Percentiles rank a stretch among this genome's conserved stretches.
Conservation (phyloP, 2,113 vertebrate species). For the Halcyon senegalensis region DNA sequence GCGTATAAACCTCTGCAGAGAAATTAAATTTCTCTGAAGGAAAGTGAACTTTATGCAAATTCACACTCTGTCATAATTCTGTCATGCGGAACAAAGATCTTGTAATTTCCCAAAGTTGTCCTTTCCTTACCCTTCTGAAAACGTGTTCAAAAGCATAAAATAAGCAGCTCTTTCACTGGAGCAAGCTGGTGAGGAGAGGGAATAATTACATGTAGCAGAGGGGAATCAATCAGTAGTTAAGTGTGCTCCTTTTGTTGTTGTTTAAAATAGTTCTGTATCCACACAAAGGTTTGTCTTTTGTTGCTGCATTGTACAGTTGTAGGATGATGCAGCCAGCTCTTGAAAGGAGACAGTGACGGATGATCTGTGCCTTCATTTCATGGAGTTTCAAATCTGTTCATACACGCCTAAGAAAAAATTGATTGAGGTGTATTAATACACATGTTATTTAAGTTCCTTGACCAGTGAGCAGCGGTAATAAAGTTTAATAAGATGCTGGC, state of each 20-base stretch:
- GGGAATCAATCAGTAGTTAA: slow-evolving; percentile 7
- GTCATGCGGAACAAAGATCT: slow-evolving; percentile 42
- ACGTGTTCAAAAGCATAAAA: slow-evolving; percentile 22
- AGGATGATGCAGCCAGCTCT: neutral
- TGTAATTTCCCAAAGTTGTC: slow-evolving; percentile 28
- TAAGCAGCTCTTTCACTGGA: neutral
- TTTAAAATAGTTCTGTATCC: neutral
- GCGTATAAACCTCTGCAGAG: slow-evolving; percentile 32
- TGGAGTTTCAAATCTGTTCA: neutral
- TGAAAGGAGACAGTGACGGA: neutral
- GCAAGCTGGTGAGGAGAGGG: neutral
- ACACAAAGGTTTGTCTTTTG: neutral
- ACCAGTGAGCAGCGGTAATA: slow-evolving; percentile 47
- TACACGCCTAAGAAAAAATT: neutral
- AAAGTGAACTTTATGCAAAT: slow-evolving; percentile 47
- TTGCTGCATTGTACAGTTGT: neutral
- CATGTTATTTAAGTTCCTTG: slow-evolving; percentile 27
- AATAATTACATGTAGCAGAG: neutral
- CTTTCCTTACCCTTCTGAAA: slow-evolving; percentile 15
- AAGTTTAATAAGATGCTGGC: slow-evolving; percentile 34
- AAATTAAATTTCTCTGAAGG: slow-evolving; percentile 42
- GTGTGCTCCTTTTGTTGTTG: neutral
- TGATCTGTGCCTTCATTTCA: neutral
- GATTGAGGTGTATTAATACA: slow-evolving; percentile 30
- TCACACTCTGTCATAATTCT: slow-evolving; percentile 17